Percentiles rank a stretch among this genome's conserved stretches.
Evolutionary conservation across 2,888 invertebrate genomes (phyloP).

Genomic region (Yponomeuta malinellus): DNA sequence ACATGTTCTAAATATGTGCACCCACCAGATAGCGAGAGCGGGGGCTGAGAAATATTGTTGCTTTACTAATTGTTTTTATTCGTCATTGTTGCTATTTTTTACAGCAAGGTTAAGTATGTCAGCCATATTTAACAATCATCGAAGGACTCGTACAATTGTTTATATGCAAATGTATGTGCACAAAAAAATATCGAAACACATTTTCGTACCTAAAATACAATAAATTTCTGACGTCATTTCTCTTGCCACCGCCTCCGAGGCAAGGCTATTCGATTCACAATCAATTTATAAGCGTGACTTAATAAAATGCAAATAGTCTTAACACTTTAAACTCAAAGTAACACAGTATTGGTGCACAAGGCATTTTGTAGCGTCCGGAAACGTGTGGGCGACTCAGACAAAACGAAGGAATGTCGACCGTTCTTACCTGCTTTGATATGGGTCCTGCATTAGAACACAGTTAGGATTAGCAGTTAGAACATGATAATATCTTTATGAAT

Average conservation of each 20-base stretch:
- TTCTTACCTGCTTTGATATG: conserved; percentile 30
- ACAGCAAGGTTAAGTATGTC: conserved; percentile 5
- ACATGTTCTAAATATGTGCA: background rate
- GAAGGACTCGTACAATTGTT: background rate
- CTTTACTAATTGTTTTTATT: conserved; percentile 58
- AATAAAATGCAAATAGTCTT: background rate
- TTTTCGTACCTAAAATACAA: too few relatives aligned
- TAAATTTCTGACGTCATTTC: background rate
- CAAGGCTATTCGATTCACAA: background rate
- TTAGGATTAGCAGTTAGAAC: background rate
- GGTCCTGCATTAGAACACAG: conserved; percentile 7
- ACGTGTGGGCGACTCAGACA: conserved; percentile 59
- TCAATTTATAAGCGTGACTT: background rate
- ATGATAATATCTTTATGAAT: conserved; percentile 1
- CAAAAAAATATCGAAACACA: background rate
- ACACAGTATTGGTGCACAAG: background rate
- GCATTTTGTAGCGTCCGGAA: conserved; percentile 46
- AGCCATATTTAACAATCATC: background rate
- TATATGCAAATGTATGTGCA: background rate
- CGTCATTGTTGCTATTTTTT: conserved; percentile 55
- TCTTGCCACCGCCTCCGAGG: background rate
- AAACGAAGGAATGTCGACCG: conserved; percentile 57
- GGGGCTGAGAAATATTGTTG: conserved; percentile 57
- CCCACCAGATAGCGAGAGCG: conserved; percentile 25
- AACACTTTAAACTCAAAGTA: conserved; percentile 1